Percentiles rank a stretch among this genome's conserved stretches.
These are phyloP conservation scores for Pica pica DNA, from an alignment of 2,113 vertebrate genomes.

Conservation along the genomic window DNA sequence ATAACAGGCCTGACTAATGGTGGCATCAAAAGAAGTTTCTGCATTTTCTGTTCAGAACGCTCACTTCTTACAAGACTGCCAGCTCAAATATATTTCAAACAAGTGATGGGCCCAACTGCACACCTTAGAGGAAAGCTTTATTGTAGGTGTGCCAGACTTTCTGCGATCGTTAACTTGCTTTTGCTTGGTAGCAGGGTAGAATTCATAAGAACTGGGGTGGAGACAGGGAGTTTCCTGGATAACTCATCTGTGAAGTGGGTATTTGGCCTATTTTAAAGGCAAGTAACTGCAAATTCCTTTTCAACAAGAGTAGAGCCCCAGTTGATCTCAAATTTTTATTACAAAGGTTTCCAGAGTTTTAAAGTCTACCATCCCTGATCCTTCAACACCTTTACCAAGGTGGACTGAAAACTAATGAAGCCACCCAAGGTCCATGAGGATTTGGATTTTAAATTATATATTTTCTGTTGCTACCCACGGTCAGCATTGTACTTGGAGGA, in stretches of 20 bases:
- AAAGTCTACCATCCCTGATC: neutral
- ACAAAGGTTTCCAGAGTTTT: neutral
- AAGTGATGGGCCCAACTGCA: neutral
- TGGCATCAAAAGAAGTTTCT: neutral
- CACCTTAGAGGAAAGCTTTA: neutral
- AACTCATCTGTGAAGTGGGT: neutral
- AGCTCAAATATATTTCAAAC: neutral
- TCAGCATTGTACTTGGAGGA: neutral
- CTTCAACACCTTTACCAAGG: neutral
- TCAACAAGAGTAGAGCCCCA: neutral
- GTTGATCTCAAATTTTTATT: neutral
- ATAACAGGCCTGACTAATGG: neutral
- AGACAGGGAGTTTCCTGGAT: neutral
- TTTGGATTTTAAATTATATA: neutral
- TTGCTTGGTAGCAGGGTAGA: neutral
- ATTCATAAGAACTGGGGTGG: neutral
- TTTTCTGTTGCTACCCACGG: neutral
- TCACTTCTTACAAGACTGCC: neutral
- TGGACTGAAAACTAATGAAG: neutral
- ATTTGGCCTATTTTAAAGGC: neutral
- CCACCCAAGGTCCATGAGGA: neutral
- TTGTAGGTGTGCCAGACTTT: neutral
- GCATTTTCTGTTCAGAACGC: neutral
- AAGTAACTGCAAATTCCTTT: neutral
- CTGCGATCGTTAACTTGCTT: accelerated